Evolutionary conservation across 2,113 vertebrate species (phyloP).

Genomic region (Hystrix cristata): DNA sequence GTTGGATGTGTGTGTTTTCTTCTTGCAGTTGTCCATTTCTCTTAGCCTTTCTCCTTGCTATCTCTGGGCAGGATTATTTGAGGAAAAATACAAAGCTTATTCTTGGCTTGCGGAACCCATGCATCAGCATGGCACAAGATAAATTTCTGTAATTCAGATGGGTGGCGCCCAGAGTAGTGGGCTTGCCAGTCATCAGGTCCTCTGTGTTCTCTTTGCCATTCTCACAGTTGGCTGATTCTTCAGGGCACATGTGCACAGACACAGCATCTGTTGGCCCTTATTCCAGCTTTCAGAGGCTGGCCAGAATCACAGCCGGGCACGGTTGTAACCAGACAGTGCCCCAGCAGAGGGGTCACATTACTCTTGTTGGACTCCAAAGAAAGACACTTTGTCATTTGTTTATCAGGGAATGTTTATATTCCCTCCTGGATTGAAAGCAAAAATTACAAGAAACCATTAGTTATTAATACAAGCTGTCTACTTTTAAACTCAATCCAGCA

Average conservation of each 20-base stretch:
- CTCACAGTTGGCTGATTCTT: constrained; percentile 71
- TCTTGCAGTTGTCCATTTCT: background rate
- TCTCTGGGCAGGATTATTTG: background rate
- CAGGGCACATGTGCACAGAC: constrained; percentile 42
- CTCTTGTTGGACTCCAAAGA: constrained; percentile 60
- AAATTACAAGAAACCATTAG: constrained; percentile 63
- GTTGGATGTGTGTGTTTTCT: background rate
- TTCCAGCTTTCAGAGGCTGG: constrained; percentile 48
- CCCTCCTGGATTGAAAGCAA: constrained; percentile 58
- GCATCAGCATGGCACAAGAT: background rate
- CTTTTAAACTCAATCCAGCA: constrained; percentile 51
- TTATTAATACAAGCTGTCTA: constrained; percentile 59
- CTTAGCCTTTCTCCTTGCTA: background rate
- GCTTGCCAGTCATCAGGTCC: constrained; percentile 31
- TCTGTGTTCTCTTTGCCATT: constrained; percentile 17
- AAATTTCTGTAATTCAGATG: constrained; percentile 53
- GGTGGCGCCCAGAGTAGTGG: constrained; percentile 9
- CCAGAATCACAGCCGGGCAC: constrained; percentile 35
- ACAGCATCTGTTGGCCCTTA: constrained; percentile 33
- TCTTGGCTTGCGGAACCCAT: constrained; percentile 12
- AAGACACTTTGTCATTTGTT: constrained; percentile 72
- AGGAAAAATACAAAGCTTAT: background rate
- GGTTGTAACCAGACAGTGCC: constrained; percentile 58
- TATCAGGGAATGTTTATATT: constrained; percentile 57
- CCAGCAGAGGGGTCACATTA: background rate